These are phyloP conservation scores for Eucidaris tribuloides DNA, from an alignment of 35 echinoderm and acorn worm species.

Conservation along the genomic window DNA sequence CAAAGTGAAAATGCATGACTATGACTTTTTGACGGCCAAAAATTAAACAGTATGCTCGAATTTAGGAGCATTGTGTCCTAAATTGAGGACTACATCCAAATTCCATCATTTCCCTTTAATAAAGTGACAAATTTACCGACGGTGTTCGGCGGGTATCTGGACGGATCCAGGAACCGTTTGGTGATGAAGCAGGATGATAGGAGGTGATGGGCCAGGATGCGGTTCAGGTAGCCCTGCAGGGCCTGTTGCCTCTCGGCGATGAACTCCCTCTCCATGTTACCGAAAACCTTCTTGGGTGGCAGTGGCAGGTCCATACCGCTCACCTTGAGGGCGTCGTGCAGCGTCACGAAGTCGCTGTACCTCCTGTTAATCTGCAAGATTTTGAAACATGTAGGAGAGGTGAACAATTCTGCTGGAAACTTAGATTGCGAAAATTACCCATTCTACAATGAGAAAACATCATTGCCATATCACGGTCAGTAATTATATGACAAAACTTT, in stretches of 20 bases:
- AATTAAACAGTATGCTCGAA: too few species aligned
- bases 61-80: too few species aligned
- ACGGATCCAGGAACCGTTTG: slow-evolving; percentile 84
- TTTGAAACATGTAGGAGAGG: not conserved
- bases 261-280: slow-evolving; percentile 98
- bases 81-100: too few species aligned
- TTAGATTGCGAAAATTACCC: not conserved
- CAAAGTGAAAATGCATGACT: too few species aligned
- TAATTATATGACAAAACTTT: too few species aligned
- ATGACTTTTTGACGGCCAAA: too few species aligned
- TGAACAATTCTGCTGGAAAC: not conserved
- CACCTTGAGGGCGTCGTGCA: slow-evolving; percentile 82
- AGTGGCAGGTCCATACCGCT: slow-evolving; percentile 77
- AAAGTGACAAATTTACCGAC: slow-evolving; percentile 63
- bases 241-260: slow-evolving; percentile 87
- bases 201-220: slow-evolving; percentile 74
- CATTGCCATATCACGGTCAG: not conserved
- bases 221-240: slow-evolving; percentile 72
- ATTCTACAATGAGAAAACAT: not conserved
- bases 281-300: slow-evolving; percentile 94
- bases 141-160: slow-evolving; percentile 76
- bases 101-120: too few species aligned
- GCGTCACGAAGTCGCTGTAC: slow-evolving; percentile 85
- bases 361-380: slow-evolving; percentile 98
- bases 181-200: slow-evolving; percentile 59